These are phyloP conservation scores for Leucophenga maculata DNA, from an alignment of 2,888 invertebrate species.

Conservation along the genomic window DNA sequence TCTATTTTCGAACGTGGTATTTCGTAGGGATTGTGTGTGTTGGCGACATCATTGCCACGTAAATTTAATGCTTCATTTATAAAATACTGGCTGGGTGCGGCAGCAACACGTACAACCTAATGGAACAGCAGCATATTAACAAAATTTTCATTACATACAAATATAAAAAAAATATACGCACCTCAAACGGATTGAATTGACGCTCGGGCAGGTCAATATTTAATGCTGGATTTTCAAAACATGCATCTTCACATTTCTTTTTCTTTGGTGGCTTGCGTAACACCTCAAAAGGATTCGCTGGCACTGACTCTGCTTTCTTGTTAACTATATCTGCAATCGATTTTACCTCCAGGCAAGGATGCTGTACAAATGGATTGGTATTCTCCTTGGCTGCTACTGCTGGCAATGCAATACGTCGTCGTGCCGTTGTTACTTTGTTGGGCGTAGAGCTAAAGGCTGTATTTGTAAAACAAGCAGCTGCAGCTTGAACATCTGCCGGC, in stretches of 20 bases:
- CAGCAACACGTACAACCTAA: neutral
- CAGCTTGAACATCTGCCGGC: slow-evolving; percentile 24
- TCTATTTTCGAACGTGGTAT: slow-evolving; percentile 56
- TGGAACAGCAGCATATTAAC: neutral
- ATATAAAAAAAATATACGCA: slow-evolving; percentile 34
- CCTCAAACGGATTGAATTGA: slow-evolving; percentile 72
- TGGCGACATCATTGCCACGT: slow-evolving; percentile 60
- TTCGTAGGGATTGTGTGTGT: slow-evolving; percentile 69
- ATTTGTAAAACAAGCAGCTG: slow-evolving; percentile 63
- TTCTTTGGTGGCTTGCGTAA: slow-evolving; percentile 70
- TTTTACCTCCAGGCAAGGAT: slow-evolving; percentile 66
- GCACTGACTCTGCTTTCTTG: slow-evolving; percentile 22
- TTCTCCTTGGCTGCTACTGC: slow-evolving; percentile 44
- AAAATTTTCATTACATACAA: neutral
- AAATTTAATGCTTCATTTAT: slow-evolving; percentile 69
- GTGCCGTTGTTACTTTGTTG: slow-evolving; percentile 56
- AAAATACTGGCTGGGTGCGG: slow-evolving; percentile 55
- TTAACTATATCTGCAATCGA: slow-evolving; percentile 63
- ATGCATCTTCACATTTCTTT: slow-evolving; percentile 67
- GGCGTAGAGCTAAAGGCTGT: slow-evolving; percentile 70
- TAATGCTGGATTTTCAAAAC: slow-evolving; percentile 70
- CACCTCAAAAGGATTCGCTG: slow-evolving; percentile 69
- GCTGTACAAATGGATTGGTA: slow-evolving; percentile 39
- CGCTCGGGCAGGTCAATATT: slow-evolving; percentile 70
- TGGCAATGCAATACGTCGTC: slow-evolving; percentile 52